A percentile compares a stretch with the other conserved stretches of the same genome.
phyloP scores from a whole-genome alignment of 2,888 invertebrate genomes.

The Thereva unica region DNA sequence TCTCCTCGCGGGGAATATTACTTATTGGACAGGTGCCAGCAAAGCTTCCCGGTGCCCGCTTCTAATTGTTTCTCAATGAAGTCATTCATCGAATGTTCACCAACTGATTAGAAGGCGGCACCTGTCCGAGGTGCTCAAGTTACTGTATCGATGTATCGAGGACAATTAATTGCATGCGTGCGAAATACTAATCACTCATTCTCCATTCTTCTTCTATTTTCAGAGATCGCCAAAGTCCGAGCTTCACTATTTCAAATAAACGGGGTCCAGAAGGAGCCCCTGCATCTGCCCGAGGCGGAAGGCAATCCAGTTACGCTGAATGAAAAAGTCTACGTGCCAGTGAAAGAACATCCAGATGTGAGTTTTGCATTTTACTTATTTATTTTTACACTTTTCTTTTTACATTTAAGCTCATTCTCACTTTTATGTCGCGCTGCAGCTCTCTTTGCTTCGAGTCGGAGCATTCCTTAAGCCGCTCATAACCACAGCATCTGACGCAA shows the following conservation, averaged over 20 bases:
- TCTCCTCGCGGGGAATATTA: no score
- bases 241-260: constrained; percentile 98
- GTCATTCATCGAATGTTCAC: no score
- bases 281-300: constrained; percentile 87
- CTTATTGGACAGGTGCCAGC: no score
- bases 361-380: constrained; percentile 61
- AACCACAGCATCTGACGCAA: no score
- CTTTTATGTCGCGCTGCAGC: not conserved
- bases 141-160: no score
- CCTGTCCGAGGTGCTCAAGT: no score
- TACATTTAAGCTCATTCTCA: not conserved
- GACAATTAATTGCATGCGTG: no score
- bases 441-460: not conserved
- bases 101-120: no score
- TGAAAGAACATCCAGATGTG: constrained; percentile 99
- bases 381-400: not conserved
- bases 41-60: no score
- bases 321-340: constrained; percentile 99
- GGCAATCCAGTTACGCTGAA: constrained; percentile 90
- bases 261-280: constrained; percentile 92
- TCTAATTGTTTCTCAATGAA: no score
- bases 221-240: constrained; percentile 98
- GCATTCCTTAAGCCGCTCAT: not conserved
- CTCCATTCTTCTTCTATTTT: constrained; percentile 58
- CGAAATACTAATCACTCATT: no score